Evolutionary conservation across 2,797 vertebrate species (phyloP).

Genomic region (Notolepis coatsorum): DNA sequence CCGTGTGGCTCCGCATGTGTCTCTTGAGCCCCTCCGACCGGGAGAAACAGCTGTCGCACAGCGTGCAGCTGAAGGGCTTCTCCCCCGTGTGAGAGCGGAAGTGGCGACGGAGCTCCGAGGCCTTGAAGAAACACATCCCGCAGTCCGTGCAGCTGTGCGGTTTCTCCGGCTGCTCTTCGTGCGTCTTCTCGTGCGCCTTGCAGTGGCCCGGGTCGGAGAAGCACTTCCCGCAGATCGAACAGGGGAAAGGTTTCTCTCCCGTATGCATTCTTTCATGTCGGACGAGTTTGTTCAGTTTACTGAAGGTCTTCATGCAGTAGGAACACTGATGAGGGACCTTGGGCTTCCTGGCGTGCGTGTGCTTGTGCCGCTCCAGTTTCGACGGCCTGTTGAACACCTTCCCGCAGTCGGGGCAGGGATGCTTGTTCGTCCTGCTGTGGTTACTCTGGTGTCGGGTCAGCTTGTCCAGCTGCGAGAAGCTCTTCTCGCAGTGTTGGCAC

Average conservation of each 20-base stretch:
- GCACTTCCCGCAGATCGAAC: conserved; percentile 66
- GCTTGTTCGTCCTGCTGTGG: conserved; percentile 64
- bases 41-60: conserved; percentile 70
- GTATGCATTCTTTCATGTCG: conserved; percentile 73
- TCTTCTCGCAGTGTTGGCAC: conserved; percentile 62
- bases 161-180: conserved; percentile 71
- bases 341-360: conserved; percentile 62
- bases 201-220: conserved; percentile 72
- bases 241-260: conserved; percentile 71
- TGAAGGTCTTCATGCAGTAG: conserved; percentile 68
- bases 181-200: conserved; percentile 70
- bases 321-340: conserved; percentile 70
- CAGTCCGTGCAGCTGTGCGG: conserved; percentile 63
- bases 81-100: conserved; percentile 71
- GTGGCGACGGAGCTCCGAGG: conserved; percentile 62
- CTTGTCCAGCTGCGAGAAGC: conserved; percentile 57
- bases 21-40: conserved; percentile 73
- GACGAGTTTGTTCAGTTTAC: conserved; percentile 63
- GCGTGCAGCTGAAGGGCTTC: conserved; percentile 67
- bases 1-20: conserved; percentile 74
- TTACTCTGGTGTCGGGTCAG: conserved; percentile 60
- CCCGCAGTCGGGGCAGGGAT: conserved; percentile 70
- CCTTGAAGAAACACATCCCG: conserved; percentile 71
- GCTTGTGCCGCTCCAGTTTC: conserved; percentile 63
- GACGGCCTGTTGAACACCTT: conserved; percentile 75